phyloP scores from a whole-genome alignment of 1,140 invertebrate genomes.

The Holcopasites calliopsidis region DNA sequence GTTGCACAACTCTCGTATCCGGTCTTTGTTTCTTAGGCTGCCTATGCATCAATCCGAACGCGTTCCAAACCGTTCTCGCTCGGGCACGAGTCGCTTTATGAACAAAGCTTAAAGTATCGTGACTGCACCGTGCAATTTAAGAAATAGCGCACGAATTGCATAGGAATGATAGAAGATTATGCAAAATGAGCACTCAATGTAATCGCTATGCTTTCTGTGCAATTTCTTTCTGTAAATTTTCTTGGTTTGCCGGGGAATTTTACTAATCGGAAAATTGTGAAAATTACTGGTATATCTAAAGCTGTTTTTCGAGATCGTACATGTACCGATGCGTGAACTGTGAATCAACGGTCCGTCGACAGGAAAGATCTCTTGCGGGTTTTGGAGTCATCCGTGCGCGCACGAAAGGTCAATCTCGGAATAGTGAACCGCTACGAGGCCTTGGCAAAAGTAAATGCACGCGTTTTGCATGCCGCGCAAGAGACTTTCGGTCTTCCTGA shows the following conservation, averaged over 20 bases:
- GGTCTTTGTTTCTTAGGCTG: constrained; percentile 68
- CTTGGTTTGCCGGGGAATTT: not conserved
- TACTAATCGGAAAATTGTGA: not conserved
- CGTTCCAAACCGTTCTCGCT: not conserved
- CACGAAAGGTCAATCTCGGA: constrained; percentile 62
- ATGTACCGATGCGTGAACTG: not conserved
- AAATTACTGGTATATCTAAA: not conserved
- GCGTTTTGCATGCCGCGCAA: constrained; percentile 42
- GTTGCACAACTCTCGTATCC: constrained; percentile 69
- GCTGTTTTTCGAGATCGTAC: not conserved
- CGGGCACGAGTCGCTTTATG: constrained; percentile 9
- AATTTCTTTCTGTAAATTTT: too few relatives aligned
- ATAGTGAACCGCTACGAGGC: constrained; percentile 52
- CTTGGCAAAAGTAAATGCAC: constrained; percentile 48
- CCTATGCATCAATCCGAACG: not conserved
- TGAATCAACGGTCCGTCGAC: constrained; percentile 11
- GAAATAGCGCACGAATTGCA: not conserved
- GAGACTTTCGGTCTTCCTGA: constrained; percentile 25
- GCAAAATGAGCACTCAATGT: not conserved
- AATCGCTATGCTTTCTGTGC: not conserved
- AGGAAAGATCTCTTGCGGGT: constrained; percentile 28
- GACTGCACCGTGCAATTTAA: not conserved
- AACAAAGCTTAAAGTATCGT: not conserved
- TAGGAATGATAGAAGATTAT: not conserved
- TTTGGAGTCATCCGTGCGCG: constrained; percentile 21